Evolutionary conservation across 2,888 invertebrate genomes (phyloP).

Genomic region (Eutolmus rufibarbis): DNA sequence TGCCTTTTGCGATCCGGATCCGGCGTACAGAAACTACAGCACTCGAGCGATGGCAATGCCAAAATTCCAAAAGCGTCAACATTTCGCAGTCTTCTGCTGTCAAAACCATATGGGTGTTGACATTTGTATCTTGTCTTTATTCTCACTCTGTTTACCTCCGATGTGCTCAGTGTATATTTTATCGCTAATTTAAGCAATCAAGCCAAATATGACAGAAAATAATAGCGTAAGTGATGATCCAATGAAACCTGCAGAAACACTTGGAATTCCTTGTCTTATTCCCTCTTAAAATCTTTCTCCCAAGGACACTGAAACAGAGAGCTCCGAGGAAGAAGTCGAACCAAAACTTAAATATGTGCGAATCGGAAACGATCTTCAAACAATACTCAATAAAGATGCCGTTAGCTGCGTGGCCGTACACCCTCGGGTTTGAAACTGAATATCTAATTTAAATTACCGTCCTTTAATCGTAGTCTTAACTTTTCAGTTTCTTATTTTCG

Average conservation of each 20-base stretch:
- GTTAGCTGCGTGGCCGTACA: constrained; percentile 91
- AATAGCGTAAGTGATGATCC: constrained; percentile 44
- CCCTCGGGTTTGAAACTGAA: constrained; percentile 72
- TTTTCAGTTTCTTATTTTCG: constrained; percentile 85
- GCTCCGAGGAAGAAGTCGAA: constrained; percentile 69
- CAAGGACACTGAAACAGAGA: constrained; percentile 56
- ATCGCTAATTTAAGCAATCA: neutral
- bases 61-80: neutral
- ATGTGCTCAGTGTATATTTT: neutral
- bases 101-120: constrained; percentile 43
- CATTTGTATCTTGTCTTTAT: neutral
- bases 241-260: neutral
- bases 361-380: constrained; percentile 84
- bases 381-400: constrained; percentile 84
- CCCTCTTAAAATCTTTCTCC: neutral
- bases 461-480: neutral
- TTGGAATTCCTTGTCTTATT: neutral
- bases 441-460: neutral
- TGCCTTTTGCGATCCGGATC: neutral
- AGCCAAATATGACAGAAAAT: constrained; percentile 44
- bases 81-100: neutral
- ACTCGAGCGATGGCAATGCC: neutral
- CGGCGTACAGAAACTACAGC: neutral
- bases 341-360: constrained; percentile 92
- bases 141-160: neutral